Evolutionary conservation across 1,140 invertebrate species (phyloP), one percentile per base, ranked within the genome.

Genomic region (Ceratosolen solmsi): DNA sequence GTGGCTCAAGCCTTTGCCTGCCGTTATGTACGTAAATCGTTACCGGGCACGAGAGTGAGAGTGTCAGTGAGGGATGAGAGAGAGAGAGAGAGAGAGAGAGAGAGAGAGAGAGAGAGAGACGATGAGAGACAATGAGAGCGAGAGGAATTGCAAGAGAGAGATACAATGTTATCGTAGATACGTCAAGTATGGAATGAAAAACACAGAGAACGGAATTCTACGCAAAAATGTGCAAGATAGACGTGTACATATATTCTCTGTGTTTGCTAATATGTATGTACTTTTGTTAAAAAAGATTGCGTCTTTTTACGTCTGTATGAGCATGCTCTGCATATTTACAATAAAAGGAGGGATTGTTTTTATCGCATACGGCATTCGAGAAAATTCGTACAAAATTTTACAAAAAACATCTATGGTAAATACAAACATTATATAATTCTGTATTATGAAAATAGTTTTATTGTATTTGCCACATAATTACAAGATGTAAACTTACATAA

Each of bases 71-170:
- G 27, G 27, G 63, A 8, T 25, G 38, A 30, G 46, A 1, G 27
- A n/a, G 41, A 33, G 41, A 72, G 41, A 38, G 41, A 41, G n/a
- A 41, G 33, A n/a, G 68, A 8, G n/a, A n/a, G 38, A 41, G 33
- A 41, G 22, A 41, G 22, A 41, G 22, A 22, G 38, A n/a, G 33
- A 71, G 78, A 80, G 65, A 70, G 63, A 70, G 63, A 79, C 36
- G 46, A 15, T 13, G 63, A 70, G 30, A 38, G 33, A 56, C 5
- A 56, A 15, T 8, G 54, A 56, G 54, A 56, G 54, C 15, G 54
- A 22, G 54, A 22, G 54, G n/a, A 25, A 22, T 4, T 4, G 54
- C 11, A 30, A 15, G 58, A 33, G 0, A 41, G 30, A 70, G 8
- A 70, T 27, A 30, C 58, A 63, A 70, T 13, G 25, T 70, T 7